Base-by-base conservation (phyloP, 2,888 invertebrate genomes). In the Philhelius pedissequus region DNA sequence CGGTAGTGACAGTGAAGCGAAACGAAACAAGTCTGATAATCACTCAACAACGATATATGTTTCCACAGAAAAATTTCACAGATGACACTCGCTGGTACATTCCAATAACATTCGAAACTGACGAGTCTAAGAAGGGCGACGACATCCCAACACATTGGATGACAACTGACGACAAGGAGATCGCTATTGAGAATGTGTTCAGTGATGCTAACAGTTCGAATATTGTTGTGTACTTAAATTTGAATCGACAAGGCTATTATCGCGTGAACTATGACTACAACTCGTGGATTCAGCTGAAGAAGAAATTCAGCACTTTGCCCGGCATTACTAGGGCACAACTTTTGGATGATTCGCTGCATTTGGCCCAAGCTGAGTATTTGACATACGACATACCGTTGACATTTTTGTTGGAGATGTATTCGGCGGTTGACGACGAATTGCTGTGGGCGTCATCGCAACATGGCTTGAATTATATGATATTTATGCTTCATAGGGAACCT, bases 241-340 rank as follows among this genome's bases (percentile, higher is more conserved):
- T 93, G 9, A 91, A 93, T 86, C 90, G 94, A 35, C 91, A 92
- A 88, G 93, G 93, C 9, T 95, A 95, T 89, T 94, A 93, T 88
- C 92, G 94, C 27, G 94, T 95, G 18, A 95, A 95, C 89, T 95
- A 95, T 88, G 94, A 95, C 87, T 90, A 92, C 73, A 87, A 89
- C 9, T 94, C 94, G 78, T 95, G 95, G 95, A 89, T 92, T 77
- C 89, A 92, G 9, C 89, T 95, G 13, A 92, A 92, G 25, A 90
- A 91, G 38, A 92, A 93, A 3, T 94, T 94, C 54, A 92, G 93
- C 88, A 87, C 88, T 1, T 92, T 96, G 58, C 93, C 94, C 4
- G 90, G 93, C 0, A 91, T 94, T 1, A 94, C 94, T 75, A 91
- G 95, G 82, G 95, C 95, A 0, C 95, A 96, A 88, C 89, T 96